Percentiles rank a stretch among this genome's conserved stretches.
Evolutionary conservation across 2,888 invertebrate species (phyloP).

Genomic region (Calameuta idolon): DNA sequence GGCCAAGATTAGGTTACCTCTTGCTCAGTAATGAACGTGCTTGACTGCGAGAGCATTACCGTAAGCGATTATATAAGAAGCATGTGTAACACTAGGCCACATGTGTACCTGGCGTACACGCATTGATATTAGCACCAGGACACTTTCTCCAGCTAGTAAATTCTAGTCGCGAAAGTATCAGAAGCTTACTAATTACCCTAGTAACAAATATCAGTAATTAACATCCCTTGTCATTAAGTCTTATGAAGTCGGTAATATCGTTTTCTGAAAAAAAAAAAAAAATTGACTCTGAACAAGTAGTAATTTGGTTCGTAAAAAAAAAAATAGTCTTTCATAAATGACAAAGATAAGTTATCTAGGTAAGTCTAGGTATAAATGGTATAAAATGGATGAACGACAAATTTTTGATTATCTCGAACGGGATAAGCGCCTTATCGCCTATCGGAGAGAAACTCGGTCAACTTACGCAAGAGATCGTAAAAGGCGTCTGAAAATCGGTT

Average conservation of each 20-base stretch:
- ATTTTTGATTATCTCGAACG: background rate
- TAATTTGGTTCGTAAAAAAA: background rate
- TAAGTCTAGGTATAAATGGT: background rate
- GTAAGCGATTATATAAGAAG: conserved; percentile 41
- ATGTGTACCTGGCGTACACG: conserved; percentile 21
- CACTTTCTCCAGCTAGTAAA: conserved; percentile 33
- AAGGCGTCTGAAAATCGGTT: conserved; percentile 34
- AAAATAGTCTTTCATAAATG: background rate
- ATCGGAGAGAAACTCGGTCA: conserved; percentile 29
- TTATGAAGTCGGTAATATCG: background rate
- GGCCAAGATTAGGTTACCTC: conserved; percentile 8
- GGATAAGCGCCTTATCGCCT: background rate
- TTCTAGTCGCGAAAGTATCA: background rate
- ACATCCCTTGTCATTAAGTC: background rate
- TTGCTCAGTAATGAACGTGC: background rate
- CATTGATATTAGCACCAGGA: conserved; percentile 24
- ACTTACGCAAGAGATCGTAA: conserved; percentile 34
- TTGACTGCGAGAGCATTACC: conserved; percentile 16
- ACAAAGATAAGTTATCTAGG: background rate
- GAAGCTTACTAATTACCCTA: background rate
- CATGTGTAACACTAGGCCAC: conserved; percentile 14
- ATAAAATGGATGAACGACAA: background rate
- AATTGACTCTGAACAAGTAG: background rate
- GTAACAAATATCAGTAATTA: background rate
- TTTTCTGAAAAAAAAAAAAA: too few species aligned